Percentiles rank a stretch among this genome's conserved stretches.
Conservation (phyloP, 2,113 vertebrate species). For the Chlamydotis undulata region DNA sequence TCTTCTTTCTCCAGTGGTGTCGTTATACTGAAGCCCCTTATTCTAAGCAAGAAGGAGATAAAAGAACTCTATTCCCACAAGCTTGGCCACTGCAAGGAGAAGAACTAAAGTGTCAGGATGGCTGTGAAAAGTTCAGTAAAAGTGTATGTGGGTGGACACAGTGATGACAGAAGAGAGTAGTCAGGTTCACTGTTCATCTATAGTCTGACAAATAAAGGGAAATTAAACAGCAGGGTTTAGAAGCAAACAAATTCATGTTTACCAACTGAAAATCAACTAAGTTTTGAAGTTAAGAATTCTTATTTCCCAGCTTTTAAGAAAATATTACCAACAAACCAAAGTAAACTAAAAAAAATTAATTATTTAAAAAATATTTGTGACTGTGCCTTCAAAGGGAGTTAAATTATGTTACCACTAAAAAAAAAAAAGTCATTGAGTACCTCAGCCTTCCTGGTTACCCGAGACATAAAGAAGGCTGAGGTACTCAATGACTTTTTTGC, state of each 20-base stretch:
- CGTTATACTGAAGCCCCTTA: neutral
- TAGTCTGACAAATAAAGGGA: neutral
- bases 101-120: neutral
- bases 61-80: neutral
- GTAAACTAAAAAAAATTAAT: neutral
- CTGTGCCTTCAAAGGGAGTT: slow-evolving; percentile 15
- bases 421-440: too few species aligned
- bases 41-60: neutral
- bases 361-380: neutral
- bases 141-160: neutral
- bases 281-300: neutral
- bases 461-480: too few species aligned
- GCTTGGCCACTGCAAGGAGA: neutral
- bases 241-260: neutral
- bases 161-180: neutral
- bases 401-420: slow-evolving; percentile 1
- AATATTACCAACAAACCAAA: neutral
- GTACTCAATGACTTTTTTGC: too few species aligned
- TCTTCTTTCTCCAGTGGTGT: neutral
- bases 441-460: too few species aligned
- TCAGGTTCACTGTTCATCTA: accelerated
- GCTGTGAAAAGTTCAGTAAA: neutral
- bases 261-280: neutral
- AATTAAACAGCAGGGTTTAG: neutral
- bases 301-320: neutral